Evolutionary conservation across 92 coral and sea anemone species (phyloP).

Genomic region (Epizoanthus ramosus): DNA sequence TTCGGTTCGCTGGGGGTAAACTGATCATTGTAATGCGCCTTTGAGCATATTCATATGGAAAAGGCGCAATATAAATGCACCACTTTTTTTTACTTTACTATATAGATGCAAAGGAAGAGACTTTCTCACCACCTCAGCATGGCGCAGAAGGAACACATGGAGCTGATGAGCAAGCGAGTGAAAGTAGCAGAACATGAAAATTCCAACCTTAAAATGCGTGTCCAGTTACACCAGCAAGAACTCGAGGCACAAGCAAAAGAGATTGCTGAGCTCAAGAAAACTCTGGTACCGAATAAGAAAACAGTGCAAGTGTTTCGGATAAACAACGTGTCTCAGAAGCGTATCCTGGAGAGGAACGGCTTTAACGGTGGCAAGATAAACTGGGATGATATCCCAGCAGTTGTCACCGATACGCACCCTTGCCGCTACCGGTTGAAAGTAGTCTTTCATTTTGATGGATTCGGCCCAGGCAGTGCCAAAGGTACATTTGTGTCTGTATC

Average conservation of each 20-base stretch:
- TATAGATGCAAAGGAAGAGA: slow-evolving; percentile 34
- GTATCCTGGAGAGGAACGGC: background rate
- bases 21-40: too few relatives aligned
- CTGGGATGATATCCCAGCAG: background rate
- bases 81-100: too few relatives aligned
- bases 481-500: background rate
- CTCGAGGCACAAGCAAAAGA: slow-evolving; percentile 9
- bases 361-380: background rate
- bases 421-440: background rate
- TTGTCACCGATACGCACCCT: background rate
- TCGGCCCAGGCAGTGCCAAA: background rate
- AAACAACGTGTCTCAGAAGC: background rate
- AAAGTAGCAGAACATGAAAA: slow-evolving; percentile 22
- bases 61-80: too few relatives aligned
- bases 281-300: background rate
- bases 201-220: slow-evolving; percentile 8
- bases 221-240: slow-evolving; percentile 10
- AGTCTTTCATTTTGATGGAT: background rate
- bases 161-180: slow-evolving; percentile 26
- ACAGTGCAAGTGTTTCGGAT: background rate
- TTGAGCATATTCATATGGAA: too few relatives aligned
- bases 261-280: slow-evolving; percentile 15
- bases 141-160: slow-evolving; percentile 38
- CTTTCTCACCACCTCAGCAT: slow-evolving; percentile 27
- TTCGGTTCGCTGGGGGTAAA: too few relatives aligned